Evolutionary conservation across 1,140 invertebrate genomes (phyloP).

Genomic region (Drosophila kohkoa): DNA sequence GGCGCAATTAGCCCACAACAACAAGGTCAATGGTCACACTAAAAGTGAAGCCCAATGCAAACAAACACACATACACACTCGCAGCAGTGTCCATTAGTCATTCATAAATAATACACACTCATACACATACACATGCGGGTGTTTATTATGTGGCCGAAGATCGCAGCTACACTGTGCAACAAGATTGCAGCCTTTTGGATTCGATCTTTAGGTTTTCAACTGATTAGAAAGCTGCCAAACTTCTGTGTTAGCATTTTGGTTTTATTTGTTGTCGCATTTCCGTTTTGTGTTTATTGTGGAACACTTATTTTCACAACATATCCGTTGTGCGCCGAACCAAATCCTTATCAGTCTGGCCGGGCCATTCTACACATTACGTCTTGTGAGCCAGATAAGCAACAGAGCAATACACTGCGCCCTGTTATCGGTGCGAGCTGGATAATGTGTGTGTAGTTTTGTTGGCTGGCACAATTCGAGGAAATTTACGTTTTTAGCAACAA

Average conservation of each 20-base stretch:
- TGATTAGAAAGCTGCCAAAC: constrained; percentile 2
- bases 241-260: neutral
- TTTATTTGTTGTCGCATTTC: constrained; percentile 59
- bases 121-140: constrained; percentile 11
- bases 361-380: constrained; percentile 34
- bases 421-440: constrained; percentile 34
- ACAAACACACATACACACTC: constrained; percentile 5
- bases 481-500: constrained; percentile 5
- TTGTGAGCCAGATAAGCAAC: constrained; percentile 47
- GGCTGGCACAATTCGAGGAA: constrained; percentile 9
- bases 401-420: neutral
- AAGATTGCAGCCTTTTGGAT: constrained; percentile 3
- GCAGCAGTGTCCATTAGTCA: constrained; percentile 57
- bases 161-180: constrained; percentile 27
- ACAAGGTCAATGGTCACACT: constrained; percentile 69
- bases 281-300: constrained; percentile 18
- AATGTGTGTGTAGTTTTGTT: constrained; percentile 21
- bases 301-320: constrained; percentile 24
- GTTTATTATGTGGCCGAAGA: constrained; percentile 33
- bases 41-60: constrained; percentile 21
- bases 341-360: constrained; percentile 51
- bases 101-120: constrained; percentile 44
- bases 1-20: constrained; percentile 55
- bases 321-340: constrained; percentile 37
- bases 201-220: constrained; percentile 1